A percentile compares a stretch with the other conserved stretches of the same genome.
Conservation (phyloP, 2,888 invertebrate genomes). For the Tetheella fluctuosa region DNA sequence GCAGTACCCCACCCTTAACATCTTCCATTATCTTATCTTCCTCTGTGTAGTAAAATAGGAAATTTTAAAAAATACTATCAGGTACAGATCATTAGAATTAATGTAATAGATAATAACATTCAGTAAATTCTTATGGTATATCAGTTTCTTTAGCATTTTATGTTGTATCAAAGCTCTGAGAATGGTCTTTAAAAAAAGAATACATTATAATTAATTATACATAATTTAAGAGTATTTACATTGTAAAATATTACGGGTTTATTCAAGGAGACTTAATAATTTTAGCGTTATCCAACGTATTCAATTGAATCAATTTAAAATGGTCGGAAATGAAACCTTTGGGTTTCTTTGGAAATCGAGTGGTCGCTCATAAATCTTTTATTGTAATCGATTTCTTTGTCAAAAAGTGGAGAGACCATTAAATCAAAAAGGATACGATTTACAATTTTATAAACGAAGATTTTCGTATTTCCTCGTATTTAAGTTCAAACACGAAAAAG, state of each 20-base stretch:
- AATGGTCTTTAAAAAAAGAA: neutral
- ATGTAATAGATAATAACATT: too few relatives aligned
- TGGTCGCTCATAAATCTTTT: conserved; percentile 42
- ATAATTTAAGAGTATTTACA: too few relatives aligned
- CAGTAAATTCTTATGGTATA: too few relatives aligned
- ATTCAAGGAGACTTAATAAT: conserved; percentile 18
- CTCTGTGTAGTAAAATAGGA: neutral
- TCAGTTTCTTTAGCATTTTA: too few relatives aligned
- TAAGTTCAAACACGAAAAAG: neutral
- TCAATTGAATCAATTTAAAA: conserved; percentile 35
- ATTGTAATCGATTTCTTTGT: conserved; percentile 30
- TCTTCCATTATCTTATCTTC: neutral
- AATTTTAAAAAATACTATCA: too few relatives aligned
- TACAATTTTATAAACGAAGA: conserved; percentile 3
- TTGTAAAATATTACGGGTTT: neutral
- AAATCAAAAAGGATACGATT: conserved; percentile 8
- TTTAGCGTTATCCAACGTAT: conserved; percentile 23
- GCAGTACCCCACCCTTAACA: neutral
- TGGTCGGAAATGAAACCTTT: conserved; percentile 43
- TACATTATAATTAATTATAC: neutral
- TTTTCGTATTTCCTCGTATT: conserved; percentile 5
- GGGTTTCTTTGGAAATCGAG: conserved; percentile 35
- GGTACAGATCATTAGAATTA: too few relatives aligned
- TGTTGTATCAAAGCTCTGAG: neutral
- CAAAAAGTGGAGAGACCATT: conserved; percentile 12